phyloP scores from a whole-genome alignment of 2,113 vertebrate genomes.

The Prietella phreatophila region DNA sequence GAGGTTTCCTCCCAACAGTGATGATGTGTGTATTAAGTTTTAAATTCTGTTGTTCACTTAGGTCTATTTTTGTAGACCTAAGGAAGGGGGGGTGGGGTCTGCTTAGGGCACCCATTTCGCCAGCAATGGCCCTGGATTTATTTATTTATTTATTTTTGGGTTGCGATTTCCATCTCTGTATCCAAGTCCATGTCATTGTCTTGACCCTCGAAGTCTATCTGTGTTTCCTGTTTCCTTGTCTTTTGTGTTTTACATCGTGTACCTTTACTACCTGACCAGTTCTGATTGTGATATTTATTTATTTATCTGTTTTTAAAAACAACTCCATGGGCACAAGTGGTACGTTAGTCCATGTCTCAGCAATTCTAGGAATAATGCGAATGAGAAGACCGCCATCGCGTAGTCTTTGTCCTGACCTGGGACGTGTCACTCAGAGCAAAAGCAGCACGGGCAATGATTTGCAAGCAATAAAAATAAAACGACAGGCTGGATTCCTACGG shows the following conservation, averaged over 20 bases:
- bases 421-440: background rate
- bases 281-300: background rate
- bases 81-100: no score
- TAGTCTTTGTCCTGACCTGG: background rate
- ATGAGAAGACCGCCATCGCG: background rate
- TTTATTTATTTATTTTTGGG: no score
- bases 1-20: no score
- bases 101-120: no score
- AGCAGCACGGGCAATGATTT: background rate
- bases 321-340: background rate
- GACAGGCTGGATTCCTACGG: background rate
- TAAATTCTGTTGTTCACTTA: no score
- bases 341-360: background rate
- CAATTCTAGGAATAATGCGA: background rate
- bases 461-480: background rate
- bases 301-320: no score
- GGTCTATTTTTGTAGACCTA: no score
- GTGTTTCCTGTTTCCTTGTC: background rate
- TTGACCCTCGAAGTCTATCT: background rate
- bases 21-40: no score
- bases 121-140: no score
- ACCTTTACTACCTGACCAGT: background rate
- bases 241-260: background rate
- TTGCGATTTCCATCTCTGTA: background rate
- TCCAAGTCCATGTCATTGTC: background rate